Evolutionary conservation across 2,797 vertebrate genomes (phyloP).

Genomic region (Botia kubotai): DNA sequence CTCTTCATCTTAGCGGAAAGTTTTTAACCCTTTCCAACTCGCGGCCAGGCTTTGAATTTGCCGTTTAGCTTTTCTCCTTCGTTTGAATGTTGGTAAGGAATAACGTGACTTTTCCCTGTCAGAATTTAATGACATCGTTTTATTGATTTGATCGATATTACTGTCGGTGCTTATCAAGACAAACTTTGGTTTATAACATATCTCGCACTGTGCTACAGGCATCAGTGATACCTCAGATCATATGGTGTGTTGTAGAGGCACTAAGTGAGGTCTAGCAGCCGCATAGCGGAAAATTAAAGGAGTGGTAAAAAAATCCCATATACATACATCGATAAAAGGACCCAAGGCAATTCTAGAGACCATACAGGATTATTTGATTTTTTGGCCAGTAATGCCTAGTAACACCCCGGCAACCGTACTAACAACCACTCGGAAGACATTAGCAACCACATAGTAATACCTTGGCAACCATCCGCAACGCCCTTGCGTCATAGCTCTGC

Average conservation of each 20-base stretch:
- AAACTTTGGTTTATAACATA: not conserved
- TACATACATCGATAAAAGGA: too few relatives aligned
- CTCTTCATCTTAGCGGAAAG: slow-evolving; percentile 46
- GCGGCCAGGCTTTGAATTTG: not conserved
- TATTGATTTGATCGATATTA: not conserved
- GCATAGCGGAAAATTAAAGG: not conserved
- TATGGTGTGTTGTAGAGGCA: not conserved
- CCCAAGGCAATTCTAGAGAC: too few relatives aligned
- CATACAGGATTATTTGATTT: too few relatives aligned
- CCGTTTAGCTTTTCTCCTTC: not conserved
- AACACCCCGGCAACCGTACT: not conserved
- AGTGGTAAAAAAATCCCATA: not conserved
- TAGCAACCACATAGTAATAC: too few relatives aligned
- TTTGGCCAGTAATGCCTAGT: not conserved
- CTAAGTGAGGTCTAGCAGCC: not conserved
- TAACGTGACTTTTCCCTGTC: not conserved
- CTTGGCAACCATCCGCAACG: too few relatives aligned
- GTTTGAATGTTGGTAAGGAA: not conserved
- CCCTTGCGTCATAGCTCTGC: too few relatives aligned
- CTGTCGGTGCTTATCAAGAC: not conserved
- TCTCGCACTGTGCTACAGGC: not conserved
- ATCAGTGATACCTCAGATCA: not conserved
- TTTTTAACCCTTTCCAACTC: slow-evolving; percentile 48
- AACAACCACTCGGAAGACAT: not conserved
- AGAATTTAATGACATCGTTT: not conserved